phyloP scores from a whole-genome alignment of 2,797 vertebrate genomes.

The Enteromius paludinosus region DNA sequence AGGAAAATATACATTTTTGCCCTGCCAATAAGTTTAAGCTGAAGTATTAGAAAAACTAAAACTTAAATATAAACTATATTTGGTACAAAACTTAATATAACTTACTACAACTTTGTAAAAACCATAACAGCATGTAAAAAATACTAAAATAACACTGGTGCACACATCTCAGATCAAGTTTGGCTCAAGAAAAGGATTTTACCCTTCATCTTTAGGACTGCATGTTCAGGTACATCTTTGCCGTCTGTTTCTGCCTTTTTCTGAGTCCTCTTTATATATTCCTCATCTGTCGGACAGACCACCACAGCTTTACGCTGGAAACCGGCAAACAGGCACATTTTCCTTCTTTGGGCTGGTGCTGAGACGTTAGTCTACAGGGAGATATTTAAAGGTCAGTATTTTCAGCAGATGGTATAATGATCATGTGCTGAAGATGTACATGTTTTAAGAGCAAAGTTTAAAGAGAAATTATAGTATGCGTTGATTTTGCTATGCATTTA shows the following conservation, averaged over 20 bases:
- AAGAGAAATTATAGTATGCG: background rate
- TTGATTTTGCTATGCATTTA: background rate
- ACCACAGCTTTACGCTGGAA: slow-evolving; percentile 97
- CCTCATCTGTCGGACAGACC: slow-evolving; percentile 93
- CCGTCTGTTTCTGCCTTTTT: slow-evolving; percentile 97
- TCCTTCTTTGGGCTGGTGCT: slow-evolving; percentile 96
- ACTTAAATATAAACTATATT: background rate
- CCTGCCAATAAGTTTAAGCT: background rate
- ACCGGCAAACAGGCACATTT: slow-evolving; percentile 98
- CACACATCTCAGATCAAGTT: background rate
- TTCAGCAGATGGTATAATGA: background rate
- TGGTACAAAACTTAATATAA: background rate
- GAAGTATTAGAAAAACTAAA: background rate
- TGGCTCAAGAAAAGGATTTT: slow-evolving; percentile 38
- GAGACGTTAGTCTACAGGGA: slow-evolving; percentile 89
- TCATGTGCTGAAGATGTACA: background rate
- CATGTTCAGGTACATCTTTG: slow-evolving; percentile 97
- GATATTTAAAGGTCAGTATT: background rate
- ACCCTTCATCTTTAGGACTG: slow-evolving; percentile 98
- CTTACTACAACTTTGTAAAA: background rate
- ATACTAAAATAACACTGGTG: background rate
- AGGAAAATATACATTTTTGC: background rate
- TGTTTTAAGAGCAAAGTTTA: background rate
- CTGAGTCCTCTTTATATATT: slow-evolving; percentile 93
- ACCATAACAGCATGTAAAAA: background rate